These are phyloP conservation scores for Xiphorhynchus erythropygius DNA, from an alignment of 2,797 vertebrate species.

Conservation along the genomic window DNA sequence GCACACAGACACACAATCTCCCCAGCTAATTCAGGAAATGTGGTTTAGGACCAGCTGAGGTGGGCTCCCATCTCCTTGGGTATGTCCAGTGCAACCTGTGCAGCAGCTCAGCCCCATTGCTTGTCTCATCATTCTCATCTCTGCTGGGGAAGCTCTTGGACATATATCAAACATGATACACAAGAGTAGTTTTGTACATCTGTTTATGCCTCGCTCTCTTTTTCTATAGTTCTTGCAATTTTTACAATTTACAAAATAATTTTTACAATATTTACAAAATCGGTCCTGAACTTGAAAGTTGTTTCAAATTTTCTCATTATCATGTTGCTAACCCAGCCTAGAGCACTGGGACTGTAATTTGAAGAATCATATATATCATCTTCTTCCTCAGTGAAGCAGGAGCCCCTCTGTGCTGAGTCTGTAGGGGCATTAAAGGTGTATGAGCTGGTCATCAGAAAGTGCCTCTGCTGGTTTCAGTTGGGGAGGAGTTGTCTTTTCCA, in stretches of 20 bases:
- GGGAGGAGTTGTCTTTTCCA: neutral
- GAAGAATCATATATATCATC: neutral
- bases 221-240: neutral
- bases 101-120: neutral
- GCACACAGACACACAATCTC: fast-evolving
- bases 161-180: fast-evolving
- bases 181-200: fast-evolving
- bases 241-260: neutral
- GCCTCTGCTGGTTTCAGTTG: neutral
- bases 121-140: fast-evolving
- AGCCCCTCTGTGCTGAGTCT: neutral
- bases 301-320: neutral
- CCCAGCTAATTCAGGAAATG: fast-evolving
- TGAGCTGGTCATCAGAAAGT: neutral
- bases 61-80: fast-evolving
- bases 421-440: neutral
- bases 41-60: neutral
- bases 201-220: neutral
- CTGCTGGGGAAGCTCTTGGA: neutral
- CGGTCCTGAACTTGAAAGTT: neutral
- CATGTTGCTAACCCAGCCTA: neutral
- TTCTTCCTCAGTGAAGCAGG: neutral
- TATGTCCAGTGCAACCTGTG: neutral
- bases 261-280: too few species aligned
- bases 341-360: neutral